Evolutionary conservation across 2,797 vertebrate species (phyloP), one percentile per base, ranked within the genome.

Genomic region (Melanotaenia maccullochi): DNA sequence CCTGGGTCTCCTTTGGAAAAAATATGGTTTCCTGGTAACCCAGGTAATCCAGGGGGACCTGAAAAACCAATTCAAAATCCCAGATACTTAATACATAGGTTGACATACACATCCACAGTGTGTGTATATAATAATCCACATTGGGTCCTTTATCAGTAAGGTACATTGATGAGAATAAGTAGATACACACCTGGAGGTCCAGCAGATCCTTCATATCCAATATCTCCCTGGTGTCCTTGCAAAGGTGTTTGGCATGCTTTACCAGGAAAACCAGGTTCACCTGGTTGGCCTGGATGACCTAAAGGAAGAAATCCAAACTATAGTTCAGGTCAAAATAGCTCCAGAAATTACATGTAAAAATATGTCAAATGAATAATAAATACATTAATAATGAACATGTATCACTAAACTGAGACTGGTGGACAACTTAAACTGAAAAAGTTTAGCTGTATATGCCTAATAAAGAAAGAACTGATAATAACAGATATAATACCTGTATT

Each of bases 1-100:
- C 92, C 92, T 33, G 56, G 76, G 40, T 90, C 82, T 68, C 92
- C 92, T 61, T 68, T 80, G 22, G 5, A 32, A 1, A 1, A 22
- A 51, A 22, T 28, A 0, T 0, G 66, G 1, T 3, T 7, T 3
- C 87, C 82, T 60, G 80, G 74, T 33, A 9, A 25, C 1, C 91
- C 90, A 5, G 2, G 80, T 22, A 13, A 9, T 2, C 92, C 92
- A 62, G 75, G 68, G 68, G 20, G 62, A 57, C 90, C 90, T 91
- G 18, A 60, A 74, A 60, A 68, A n/a, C n/a, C 5, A 71, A 30
- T 9, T 36, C 0, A 71, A 72, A 65, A 71, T 40, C 24, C 0
- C 0, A 72, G 28, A 59, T 73, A 9, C 36, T 5, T 2, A 52
- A 76, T 8, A 12, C 5, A 73, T 25, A 38, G 18, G 60, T 35